Base-by-base conservation (phyloP, 2,797 vertebrate genomes). In the Falco cherrug region DNA sequence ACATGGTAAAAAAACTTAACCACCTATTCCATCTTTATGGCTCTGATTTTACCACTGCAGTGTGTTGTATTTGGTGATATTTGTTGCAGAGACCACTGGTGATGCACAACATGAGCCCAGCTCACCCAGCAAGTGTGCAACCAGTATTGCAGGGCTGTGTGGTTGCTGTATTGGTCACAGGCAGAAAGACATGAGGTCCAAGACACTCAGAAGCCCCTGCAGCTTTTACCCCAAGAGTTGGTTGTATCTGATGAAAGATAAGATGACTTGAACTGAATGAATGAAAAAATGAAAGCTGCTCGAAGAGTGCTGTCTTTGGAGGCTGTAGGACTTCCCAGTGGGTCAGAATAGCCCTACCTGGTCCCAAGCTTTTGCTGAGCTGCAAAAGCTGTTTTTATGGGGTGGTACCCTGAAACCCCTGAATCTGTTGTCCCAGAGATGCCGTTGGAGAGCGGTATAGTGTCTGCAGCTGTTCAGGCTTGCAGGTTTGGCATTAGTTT, bases 361-460 rank as follows among this genome's bases (percentile, higher is more conserved):
- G 19, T 75, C 33, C 18, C 33, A 68, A 29, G 20, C 6, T 63
- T 81, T 57, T 63, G 22, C 26, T 9, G 9, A 39, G 18, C 29
- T 68, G n/a, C 39, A 61, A 21, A 84, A 45, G 20, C n/a, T 75
- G 5, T 86, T 81, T 84, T 6, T 65, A 5, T 73, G 28, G 13
- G 5, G 7, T 45, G 5, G 5, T 57, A 3, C 5, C 6, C 25
- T 43, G 9, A 43, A 25, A 75, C 39, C 51, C 17, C 41, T 21
- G 31, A 50, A 17, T 14, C 26, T 60, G 8, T 60, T 39, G 25
- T 75, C 19, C 28, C 31, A 53, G 29, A 35, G 24, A 12, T 37
- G 21, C 39, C 2, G 1, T 22, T 78, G 19, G 33, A 41, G 17
- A 50, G 33, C 1, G 0, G 3, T 11, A 5, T 35, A 35, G 41